Base-by-base conservation (phyloP, 2,797 vertebrate genomes). In the Lophotriccus pileatus region DNA sequence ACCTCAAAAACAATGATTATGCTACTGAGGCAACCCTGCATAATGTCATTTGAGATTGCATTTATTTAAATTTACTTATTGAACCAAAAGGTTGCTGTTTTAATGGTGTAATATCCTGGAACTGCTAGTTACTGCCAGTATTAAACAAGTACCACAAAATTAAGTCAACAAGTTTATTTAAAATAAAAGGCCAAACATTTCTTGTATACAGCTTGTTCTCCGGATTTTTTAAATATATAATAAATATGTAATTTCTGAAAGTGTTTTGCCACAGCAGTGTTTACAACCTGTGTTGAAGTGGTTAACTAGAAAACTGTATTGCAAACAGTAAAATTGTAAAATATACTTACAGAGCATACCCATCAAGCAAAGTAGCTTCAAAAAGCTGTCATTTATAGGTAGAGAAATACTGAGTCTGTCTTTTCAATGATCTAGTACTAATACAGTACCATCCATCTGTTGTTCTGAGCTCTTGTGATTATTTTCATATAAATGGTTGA, bases 161-260 rank as follows among this genome's bases (percentile, higher is more conserved):
- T 41, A 81, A 39, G 20, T 74, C 32, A 55, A 12, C 12, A 49
- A 41, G 12, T 63, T 93, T 91, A 21, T 76, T 87, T 58, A n/a
- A 68, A 84, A 73, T 75, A 53, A 76, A n/a, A 46, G 16, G 22
- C 20, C 82, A 52, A 82, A 20, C 11, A 30, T 64, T 70, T 84
- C 63, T 90, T 83, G 52, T 6, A 8, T 84, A 32, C 34, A 60
- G 10, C 52, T 60, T 83, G 70, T 52, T 90, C n/a, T 84, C 44
- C 53, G 67, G 68, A 44, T 70, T 94, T 87, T 79, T 87, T 81
- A 93, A 87, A 68, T 67, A 39, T 15, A 93, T 67, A 84, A 87
- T 89, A 79, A 92, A 83, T 84, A 69, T 22, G 11, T 90, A 81
- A 87, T 95, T 95, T 92, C 52, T 80, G 53, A 34, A 90, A 89